Evolutionary conservation across 1,140 invertebrate genomes (phyloP), one percentile per base, ranked within the genome.

Genomic region (Bactericera cockerelli): DNA sequence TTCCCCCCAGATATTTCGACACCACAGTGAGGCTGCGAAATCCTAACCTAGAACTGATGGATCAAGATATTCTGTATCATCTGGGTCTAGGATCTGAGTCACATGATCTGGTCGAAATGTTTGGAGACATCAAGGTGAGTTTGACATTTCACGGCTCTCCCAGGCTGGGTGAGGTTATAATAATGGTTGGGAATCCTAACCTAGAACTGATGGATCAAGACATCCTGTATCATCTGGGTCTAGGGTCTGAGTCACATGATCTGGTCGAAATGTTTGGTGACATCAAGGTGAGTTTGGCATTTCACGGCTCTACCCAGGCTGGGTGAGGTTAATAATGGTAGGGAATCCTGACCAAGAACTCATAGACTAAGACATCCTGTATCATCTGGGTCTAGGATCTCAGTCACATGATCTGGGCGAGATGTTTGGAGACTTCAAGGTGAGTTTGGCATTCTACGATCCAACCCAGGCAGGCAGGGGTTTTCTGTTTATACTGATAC

Each of bases 401-500:
- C 87, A 82, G 33, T 88, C 87, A 26, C 87, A 96, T 70, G 89
- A 97, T 74, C 78, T 97, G 10, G 81, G 86, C n/a, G 87, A 89
- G 71, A 93, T 95, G 89, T 97, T 97, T 72, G 86, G 89, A 19
- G 93, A 98, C 74, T 82, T 96, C 36, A 95, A 94, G 82, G 92
- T 94, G 79, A 70, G 66, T 65, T 61, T 57, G n/a, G n/a, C n/a
- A n/a, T n/a, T n/a, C n/a, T n/a, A n/a, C n/a, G n/a, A n/a, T n/a
- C n/a, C n/a, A n/a, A n/a, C n/a, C n/a, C n/a, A n/a, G n/a, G n/a
- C 42, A 14, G 2, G 55, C 25, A 19, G n/a, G 24, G 16, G 16
- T 22, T 31, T 25, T 54, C n/a, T n/a, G n/a, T n/a, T n/a, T n/a
- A n/a, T n/a, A n/a, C n/a, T n/a, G n/a, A n/a, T n/a, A n/a, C n/a